A percentile compares a stretch with the other conserved stretches of the same genome.
These are phyloP conservation scores for Nesidiocoris tenuis DNA, from an alignment of 2,888 invertebrate species.

Conservation along the genomic window DNA sequence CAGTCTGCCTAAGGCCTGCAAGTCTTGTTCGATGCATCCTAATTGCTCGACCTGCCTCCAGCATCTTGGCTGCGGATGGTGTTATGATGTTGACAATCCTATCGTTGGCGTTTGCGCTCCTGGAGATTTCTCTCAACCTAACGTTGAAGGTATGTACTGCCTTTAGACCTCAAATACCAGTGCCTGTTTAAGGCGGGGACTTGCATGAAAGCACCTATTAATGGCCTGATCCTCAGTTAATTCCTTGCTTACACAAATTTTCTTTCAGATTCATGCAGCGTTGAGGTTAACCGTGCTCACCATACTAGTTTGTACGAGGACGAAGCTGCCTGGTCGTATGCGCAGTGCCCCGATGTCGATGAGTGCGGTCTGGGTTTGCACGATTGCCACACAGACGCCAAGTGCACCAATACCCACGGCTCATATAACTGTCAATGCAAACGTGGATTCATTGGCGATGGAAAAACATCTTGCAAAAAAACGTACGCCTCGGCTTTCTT, in stretches of 20 bases:
- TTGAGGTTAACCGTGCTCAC: conserved; percentile 61
- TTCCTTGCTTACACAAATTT: too few relatives aligned
- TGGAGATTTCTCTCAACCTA: conserved; percentile 81
- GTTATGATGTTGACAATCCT: conserved; percentile 83
- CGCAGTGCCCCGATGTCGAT: conserved; percentile 89
- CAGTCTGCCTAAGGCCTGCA: conserved; percentile 66
- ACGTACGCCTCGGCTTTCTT: conserved; percentile 58
- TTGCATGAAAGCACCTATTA: too few relatives aligned
- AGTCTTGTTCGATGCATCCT: conserved; percentile 71
- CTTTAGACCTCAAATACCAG: not conserved
- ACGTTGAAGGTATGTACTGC: conserved; percentile 57
- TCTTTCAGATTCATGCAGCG: conserved; percentile 59
- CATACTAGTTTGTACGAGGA: conserved; percentile 57
- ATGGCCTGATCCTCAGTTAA: too few relatives aligned
- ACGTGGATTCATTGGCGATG: conserved; percentile 85
- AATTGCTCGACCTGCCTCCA: conserved; percentile 79
- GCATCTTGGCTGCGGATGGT: conserved; percentile 91
- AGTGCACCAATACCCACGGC: conserved; percentile 88
- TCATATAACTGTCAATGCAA: conserved; percentile 87
- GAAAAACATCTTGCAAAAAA: conserved; percentile 74
- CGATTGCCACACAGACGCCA: conserved; percentile 86
- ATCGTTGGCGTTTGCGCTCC: conserved; percentile 81
- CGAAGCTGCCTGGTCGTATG: conserved; percentile 86
- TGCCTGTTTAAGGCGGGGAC: not conserved
- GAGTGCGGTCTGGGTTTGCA: conserved; percentile 86